Evolutionary conservation across 2,888 invertebrate species (phyloP).

Genomic region (Fragum whitleyi): DNA sequence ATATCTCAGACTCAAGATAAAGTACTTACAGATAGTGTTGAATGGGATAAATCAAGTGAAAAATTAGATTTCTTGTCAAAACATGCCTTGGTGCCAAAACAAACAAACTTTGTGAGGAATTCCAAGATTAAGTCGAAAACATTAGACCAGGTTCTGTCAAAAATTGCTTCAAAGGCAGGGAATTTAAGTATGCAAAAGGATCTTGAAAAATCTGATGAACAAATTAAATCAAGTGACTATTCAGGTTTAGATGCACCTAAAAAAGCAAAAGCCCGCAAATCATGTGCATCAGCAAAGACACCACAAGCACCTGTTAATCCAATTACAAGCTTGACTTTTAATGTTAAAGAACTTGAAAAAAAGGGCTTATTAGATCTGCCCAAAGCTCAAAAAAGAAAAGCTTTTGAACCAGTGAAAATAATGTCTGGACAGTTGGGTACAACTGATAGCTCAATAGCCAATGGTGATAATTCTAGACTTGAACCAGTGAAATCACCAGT

Average conservation of each 20-base stretch:
- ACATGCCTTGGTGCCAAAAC: neutral
- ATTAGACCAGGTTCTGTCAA: constrained; percentile 54
- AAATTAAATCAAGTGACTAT: neutral
- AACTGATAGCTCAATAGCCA: neutral
- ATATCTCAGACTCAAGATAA: neutral
- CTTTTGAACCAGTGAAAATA: constrained; percentile 63
- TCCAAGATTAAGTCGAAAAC: constrained; percentile 40
- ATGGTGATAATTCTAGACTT: neutral
- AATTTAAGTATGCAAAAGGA: constrained; percentile 35
- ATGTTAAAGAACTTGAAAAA: constrained; percentile 66
- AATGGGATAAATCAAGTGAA: neutral
- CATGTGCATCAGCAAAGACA: constrained; percentile 34
- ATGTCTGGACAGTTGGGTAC: constrained; percentile 34
- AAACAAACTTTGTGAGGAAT: neutral
- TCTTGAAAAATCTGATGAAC: neutral
- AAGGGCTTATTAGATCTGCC: constrained; percentile 63
- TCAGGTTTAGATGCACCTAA: constrained; percentile 29
- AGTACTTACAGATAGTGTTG: neutral
- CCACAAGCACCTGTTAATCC: constrained; percentile 47
- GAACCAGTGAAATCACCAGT: constrained; percentile 21
- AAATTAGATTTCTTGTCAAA: neutral
- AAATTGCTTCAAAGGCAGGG: constrained; percentile 56
- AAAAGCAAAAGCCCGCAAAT: constrained; percentile 59
- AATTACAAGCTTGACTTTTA: constrained; percentile 62
- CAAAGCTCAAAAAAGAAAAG: constrained; percentile 59